Evolutionary conservation across 53 echinoderm and acorn worm genomes (phyloP), one percentile per base, ranked within the genome.

Genomic region (Holothuria scabra): DNA sequence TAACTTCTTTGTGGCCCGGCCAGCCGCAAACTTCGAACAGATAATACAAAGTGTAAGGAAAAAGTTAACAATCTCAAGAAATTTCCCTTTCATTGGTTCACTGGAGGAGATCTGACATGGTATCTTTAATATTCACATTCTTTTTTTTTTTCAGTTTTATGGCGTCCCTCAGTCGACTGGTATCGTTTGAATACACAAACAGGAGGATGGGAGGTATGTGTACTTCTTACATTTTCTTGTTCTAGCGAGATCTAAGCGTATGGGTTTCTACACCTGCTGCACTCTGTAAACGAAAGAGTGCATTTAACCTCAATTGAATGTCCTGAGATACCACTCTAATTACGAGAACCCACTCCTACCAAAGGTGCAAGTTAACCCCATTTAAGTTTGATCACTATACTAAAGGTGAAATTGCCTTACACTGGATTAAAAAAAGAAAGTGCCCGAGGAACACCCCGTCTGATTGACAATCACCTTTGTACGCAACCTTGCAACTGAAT

Each of bases 201-300:
- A 66, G 67, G 67, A 66, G 67, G 67, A 66, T 66, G 67, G 67
- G 67, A 66, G 67, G 67, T 66, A 66, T 66, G 67, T 66, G 67
- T 29, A 66, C 28, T 66, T 66, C 67, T 66, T 66, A 66, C 28
- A 66, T 66, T 28, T 35, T 35, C 6, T 6, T 35, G 35, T 3
- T 35, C 3, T 35, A 35, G 35, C 35, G 6, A 4, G 35, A 35
- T 29, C 9, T 28, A 28, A 66, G 4, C 67, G 6, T 29, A 66
- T 23, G 67, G 4, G 67, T 66, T 66, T 30, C 67, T 66, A 26
- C 67, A 66, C 26, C 67, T 66, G 67, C 67, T 29, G 25, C 67
- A 3, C 67, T 66, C 67, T 30, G 67, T 28, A 66, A 66, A 66
- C 67, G 28, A 66, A 30, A 67, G 67, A 67, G 9, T 67, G 67